A percentile compares a stretch with the other conserved stretches of the same genome.
phyloP scores from a whole-genome alignment of 2,113 vertebrate species.

The Saccopteryx leptura region DNA sequence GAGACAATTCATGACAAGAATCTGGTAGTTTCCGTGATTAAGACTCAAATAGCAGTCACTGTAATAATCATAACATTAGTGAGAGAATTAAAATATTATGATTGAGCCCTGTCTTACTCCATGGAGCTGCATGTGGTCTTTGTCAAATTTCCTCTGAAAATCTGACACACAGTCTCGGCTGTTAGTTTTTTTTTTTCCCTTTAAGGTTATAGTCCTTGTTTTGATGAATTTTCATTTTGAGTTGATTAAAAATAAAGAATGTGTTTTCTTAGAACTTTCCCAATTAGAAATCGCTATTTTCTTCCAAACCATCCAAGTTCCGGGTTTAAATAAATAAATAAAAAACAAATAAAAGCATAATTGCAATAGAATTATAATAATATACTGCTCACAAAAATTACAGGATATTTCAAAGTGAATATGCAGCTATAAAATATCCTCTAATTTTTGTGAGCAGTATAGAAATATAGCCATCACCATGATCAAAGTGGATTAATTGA shows the following conservation, averaged over 20 bases:
- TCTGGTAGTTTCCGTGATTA: neutral
- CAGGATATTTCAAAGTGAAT: too few species aligned
- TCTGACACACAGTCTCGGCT: neutral
- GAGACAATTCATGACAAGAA: neutral
- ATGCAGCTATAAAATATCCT: too few species aligned
- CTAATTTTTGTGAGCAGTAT: neutral
- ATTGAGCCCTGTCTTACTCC: neutral
- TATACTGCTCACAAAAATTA: too few species aligned
- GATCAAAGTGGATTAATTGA: slow-evolving; percentile 78
- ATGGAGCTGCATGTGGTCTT: neutral
- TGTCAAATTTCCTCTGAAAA: neutral
- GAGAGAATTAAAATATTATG: neutral
- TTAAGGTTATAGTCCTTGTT: neutral
- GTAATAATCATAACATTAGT: neutral
- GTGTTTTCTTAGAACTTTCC: neutral
- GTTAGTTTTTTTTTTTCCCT: neutral
- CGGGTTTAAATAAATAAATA: neutral
- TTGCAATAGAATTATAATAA: slow-evolving; percentile 75
- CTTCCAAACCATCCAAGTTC: slow-evolving; percentile 47
- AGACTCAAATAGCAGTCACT: neutral
- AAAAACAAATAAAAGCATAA: too few species aligned
- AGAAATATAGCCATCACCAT: slow-evolving; percentile 77
- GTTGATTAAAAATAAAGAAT: neutral
- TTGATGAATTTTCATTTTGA: neutral
- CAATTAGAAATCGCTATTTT: slow-evolving; percentile 28